Evolutionary conservation across 2,797 vertebrate genomes (phyloP).

Genomic region (Phataginus tricuspis): DNA sequence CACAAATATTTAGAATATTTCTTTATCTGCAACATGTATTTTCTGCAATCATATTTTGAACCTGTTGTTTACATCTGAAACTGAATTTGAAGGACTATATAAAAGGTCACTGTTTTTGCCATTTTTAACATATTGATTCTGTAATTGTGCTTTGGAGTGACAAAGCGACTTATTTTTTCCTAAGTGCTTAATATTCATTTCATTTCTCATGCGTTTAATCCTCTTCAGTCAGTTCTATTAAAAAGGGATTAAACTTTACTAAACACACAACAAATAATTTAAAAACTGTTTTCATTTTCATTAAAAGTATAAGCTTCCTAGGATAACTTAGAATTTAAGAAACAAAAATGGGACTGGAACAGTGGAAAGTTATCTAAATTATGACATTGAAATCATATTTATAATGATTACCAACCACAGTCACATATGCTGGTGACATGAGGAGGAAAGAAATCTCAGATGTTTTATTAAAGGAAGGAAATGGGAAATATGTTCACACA

Average conservation of each 20-base stretch:
- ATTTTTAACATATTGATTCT: neutral
- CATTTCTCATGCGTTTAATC: constrained; percentile 81
- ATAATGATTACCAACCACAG: neutral
- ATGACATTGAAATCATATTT: constrained; percentile 10
- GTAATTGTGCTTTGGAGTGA: constrained; percentile 54
- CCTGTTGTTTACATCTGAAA: neutral
- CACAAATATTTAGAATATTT: neutral
- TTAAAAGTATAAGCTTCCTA: constrained; percentile 57
- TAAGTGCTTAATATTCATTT: constrained; percentile 82
- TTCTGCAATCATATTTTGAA: neutral
- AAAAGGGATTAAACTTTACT: constrained; percentile 84
- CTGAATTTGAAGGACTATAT: neutral
- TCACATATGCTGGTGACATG: neutral
- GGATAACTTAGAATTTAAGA: constrained; percentile 50
- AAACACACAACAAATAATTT: constrained; percentile 83
- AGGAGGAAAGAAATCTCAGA: neutral
- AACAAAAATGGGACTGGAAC: neutral
- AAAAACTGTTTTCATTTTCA: constrained; percentile 66
- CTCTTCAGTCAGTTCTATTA: constrained; percentile 83
- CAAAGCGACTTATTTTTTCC: constrained; percentile 68
- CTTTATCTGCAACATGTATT: neutral
- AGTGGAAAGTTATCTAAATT: neutral
- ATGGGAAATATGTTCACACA: neutral
- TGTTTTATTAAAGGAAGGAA: neutral
- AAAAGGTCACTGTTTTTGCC: neutral